Evolutionary conservation across 1,140 invertebrate species (phyloP).

Genomic region (Drosophila arizonae): DNA sequence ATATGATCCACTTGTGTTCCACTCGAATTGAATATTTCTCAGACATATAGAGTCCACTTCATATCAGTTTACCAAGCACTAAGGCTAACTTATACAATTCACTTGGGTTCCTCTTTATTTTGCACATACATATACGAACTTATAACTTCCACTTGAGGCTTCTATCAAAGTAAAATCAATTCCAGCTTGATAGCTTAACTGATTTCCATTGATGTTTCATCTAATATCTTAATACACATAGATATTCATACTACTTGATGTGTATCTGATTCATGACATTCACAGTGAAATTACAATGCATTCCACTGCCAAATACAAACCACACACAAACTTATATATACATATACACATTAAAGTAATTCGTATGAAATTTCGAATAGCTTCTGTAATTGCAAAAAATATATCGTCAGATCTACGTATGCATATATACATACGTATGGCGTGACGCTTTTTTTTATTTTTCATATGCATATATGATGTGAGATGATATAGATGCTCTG

Average conservation of each 20-base stretch:
- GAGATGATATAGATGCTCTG: slow-evolving; percentile 17
- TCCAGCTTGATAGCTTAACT: neutral
- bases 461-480: slow-evolving; percentile 9
- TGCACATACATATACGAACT: too few relatives aligned
- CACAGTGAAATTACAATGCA: slow-evolving; percentile 36
- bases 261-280: slow-evolving; percentile 22
- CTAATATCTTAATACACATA: too few relatives aligned
- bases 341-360: neutral
- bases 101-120: slow-evolving; percentile 3
- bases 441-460: slow-evolving; percentile 27
- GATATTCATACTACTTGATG: neutral
- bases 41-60: too few relatives aligned
- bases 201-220: slow-evolving; percentile 3
- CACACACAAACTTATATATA: slow-evolving; percentile 23
- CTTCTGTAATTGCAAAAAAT: slow-evolving; percentile 19
- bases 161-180: too few relatives aligned
- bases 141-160: too few relatives aligned
- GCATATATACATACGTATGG: neutral
- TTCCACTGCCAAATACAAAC: slow-evolving; percentile 13
- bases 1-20: slow-evolving; percentile 1
- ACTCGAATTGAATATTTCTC: neutral
- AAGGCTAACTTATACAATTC: neutral
- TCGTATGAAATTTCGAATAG: slow-evolving; percentile 23
- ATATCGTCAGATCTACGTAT: too few relatives aligned
- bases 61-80: too few relatives aligned